A percentile compares a stretch with the other conserved stretches of the same genome.
phyloP scores from a whole-genome alignment of 2,797 vertebrate genomes.

The Moxostoma hubbsi region DNA sequence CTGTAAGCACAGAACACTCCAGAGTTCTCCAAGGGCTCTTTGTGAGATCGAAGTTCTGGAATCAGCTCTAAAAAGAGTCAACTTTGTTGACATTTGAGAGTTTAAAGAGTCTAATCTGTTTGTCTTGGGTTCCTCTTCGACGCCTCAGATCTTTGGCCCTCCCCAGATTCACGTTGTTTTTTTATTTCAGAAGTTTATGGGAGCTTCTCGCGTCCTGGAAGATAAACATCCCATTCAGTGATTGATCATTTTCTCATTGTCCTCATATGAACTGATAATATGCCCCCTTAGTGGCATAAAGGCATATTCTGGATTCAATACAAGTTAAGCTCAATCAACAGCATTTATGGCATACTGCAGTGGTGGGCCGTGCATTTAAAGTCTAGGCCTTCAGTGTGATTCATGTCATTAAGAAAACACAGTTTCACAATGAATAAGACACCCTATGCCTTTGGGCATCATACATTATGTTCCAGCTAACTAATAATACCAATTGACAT shows the following conservation, averaged over 20 bases:
- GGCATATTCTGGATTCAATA: too few species aligned
- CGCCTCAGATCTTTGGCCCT: conserved; percentile 12
- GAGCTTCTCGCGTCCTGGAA: neutral
- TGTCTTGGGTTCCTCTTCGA: conserved; percentile 26
- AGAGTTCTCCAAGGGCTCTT: conserved; percentile 20
- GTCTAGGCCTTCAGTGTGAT: too few species aligned
- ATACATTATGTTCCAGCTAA: too few species aligned
- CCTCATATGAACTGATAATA: neutral
- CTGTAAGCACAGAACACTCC: conserved; percentile 28
- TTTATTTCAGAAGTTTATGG: conserved; percentile 49
- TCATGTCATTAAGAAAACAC: too few species aligned
- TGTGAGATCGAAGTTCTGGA: conserved; percentile 20
- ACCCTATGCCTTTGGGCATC: too few species aligned
- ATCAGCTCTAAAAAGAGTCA: neutral
- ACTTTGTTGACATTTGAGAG: conserved; percentile 41
- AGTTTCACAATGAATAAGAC: too few species aligned
- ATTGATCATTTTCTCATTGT: conserved; percentile 31
- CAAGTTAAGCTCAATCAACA: too few species aligned
- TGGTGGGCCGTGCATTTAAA: too few species aligned
- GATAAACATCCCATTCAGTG: conserved; percentile 16
- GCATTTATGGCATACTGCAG: too few species aligned
- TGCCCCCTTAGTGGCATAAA: neutral
- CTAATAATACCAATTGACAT: too few species aligned
- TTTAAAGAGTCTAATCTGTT: conserved; percentile 47
- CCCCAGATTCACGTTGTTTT: conserved; percentile 42